Percentiles rank a stretch among this genome's conserved stretches.
phyloP scores from a whole-genome alignment of 2,888 invertebrate species.

The Therioaphis trifolii region DNA sequence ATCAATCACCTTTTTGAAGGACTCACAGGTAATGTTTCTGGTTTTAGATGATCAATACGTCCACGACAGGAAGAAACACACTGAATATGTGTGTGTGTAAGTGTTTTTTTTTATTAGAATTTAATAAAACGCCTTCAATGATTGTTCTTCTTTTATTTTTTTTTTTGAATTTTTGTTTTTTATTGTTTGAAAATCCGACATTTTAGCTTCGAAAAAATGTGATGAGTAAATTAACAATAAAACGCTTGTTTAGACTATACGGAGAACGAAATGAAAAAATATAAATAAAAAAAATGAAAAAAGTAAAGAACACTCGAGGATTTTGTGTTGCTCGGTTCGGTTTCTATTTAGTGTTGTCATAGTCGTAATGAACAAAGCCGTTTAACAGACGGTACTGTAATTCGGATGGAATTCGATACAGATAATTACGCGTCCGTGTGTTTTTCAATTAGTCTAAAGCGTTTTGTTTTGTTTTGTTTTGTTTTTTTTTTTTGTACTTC shows the following conservation, averaged over 20 bases:
- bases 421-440: slow-evolving; percentile 48
- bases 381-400: slow-evolving; percentile 32
- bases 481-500: no score
- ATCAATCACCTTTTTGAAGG: no score
- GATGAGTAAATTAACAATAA: not conserved
- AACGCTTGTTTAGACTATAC: not conserved
- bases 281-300: not conserved
- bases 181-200: no score
- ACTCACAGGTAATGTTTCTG: no score
- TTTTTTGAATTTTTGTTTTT: no score
- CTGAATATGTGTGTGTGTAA: not conserved
- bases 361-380: slow-evolving; percentile 46
- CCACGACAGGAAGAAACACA: no score
- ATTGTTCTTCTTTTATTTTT: no score
- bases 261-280: not conserved
- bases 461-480: no score
- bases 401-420: slow-evolving; percentile 54
- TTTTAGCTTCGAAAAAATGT: not conserved
- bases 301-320: not conserved
- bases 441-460: slow-evolving; percentile 52
- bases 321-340: not conserved
- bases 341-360: slow-evolving; percentile 23
- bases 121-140: no score
- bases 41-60: no score
- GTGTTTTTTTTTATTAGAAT: not conserved